Base-by-base conservation (phyloP, 2,797 vertebrate species). In the Alosa sapidissima region DNA sequence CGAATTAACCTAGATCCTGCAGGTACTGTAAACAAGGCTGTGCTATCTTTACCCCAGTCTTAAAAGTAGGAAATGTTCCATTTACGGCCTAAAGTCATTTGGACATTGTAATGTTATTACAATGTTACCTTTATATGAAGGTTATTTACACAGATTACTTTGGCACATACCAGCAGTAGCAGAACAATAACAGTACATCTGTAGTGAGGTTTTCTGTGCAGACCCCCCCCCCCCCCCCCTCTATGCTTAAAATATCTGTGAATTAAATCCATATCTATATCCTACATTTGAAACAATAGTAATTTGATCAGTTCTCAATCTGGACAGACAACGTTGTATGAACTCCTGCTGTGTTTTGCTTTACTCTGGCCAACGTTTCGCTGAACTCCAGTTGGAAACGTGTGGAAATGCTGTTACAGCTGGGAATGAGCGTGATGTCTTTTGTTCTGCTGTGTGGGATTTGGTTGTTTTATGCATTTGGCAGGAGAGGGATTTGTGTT, bases 361-460 rank as follows among this genome's bases (percentile, higher is more conserved):
- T 72, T 14, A 72, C 65, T 58, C 16, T 72, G 65, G 3, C 13
- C 65, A 72, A 5, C 24, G 33, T 72, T 72, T 72, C 28, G 47
- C 5, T 16, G 11, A 47, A 78, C 72, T 21, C 41, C 36, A 5
- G 6, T 45, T 36, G 7, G 36, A 78, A 78, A 78, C 19, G 6
- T 68, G 52, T 62, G 36, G 36, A 45, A 78, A 78, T 78, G 41
- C 72, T 45, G 72, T 19, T 45, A 78, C 16, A 47, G 72, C 72
- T 78, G 72, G 72, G 72, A 78, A 19, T 45, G 72, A 41, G 11
- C 5, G 11, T 84, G 51, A 75, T 81, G 78, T 60, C 47, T 83
- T 47, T 28, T 47, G 21, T 68, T 28, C 28, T 60, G 21, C 62
- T 49, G 45, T 13, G 0, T 68, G 28, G 45, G 58, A 10, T 36